Conservation (phyloP, 2,113 vertebrate genomes). For the Romanogobio albipinnatus region DNA sequence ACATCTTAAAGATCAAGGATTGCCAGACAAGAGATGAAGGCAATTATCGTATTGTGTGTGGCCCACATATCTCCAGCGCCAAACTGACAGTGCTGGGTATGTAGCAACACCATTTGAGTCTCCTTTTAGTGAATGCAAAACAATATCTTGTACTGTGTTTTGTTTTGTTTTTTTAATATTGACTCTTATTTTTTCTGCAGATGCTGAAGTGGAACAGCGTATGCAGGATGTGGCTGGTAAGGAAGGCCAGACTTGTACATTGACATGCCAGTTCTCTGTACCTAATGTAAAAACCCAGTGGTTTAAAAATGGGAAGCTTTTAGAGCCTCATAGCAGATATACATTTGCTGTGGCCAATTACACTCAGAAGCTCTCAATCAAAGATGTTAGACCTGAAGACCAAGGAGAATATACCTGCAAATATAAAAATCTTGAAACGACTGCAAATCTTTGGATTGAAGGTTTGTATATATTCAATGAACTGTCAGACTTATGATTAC, state of each 20-base stretch:
- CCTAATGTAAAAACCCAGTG: slow-evolving; percentile 91
- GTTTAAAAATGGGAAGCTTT: slow-evolving; percentile 88
- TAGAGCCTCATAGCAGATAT: slow-evolving; percentile 87
- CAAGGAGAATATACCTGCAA: slow-evolving; percentile 89
- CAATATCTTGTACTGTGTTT: background rate
- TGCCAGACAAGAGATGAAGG: slow-evolving; percentile 90
- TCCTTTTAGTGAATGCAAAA: background rate
- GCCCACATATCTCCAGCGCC: slow-evolving; percentile 95
- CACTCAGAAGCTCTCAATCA: slow-evolving; percentile 90
- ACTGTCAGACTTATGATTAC: slow-evolving; percentile 22
- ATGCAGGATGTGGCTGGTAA: slow-evolving; percentile 91
- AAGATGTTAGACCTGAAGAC: slow-evolving; percentile 88
- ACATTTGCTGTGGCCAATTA: slow-evolving; percentile 88
- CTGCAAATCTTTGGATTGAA: slow-evolving; percentile 91
- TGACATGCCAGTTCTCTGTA: slow-evolving; percentile 92
- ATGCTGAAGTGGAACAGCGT: slow-evolving; percentile 86
- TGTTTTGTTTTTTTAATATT: slow-evolving; percentile 25
- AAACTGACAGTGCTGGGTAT: slow-evolving; percentile 92
- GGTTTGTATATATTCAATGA: slow-evolving; percentile 76
- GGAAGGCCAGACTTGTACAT: slow-evolving; percentile 86
- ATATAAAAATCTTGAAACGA: slow-evolving; percentile 86
- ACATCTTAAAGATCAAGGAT: slow-evolving; percentile 85
- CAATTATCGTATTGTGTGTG: slow-evolving; percentile 95
- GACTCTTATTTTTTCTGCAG: slow-evolving; percentile 74
- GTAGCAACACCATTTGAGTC: slow-evolving; percentile 53